Percentiles rank a stretch among this genome's conserved stretches.
Evolutionary conservation across 2,888 invertebrate species (phyloP).

Genomic region (Aromia moschata): DNA sequence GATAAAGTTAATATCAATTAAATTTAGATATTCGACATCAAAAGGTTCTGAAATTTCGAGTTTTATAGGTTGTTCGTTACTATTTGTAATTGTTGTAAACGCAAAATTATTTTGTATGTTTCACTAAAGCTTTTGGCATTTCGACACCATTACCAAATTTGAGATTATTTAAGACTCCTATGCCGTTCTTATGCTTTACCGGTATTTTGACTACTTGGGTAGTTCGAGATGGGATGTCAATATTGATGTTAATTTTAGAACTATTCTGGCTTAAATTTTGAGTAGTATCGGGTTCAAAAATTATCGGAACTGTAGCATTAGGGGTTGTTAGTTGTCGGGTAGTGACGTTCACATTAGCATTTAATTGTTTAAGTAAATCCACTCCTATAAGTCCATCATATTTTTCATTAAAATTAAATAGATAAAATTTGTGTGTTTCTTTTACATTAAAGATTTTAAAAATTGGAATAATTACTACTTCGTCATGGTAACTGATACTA

Average conservation of each 20-base stretch:
- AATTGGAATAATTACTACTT: neutral
- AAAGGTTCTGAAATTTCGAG: neutral
- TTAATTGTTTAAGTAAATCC: neutral
- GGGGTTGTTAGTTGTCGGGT: neutral
- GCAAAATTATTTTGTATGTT: neutral
- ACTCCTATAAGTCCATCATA: slow-evolving; percentile 8
- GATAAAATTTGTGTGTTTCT: slow-evolving; percentile 1
- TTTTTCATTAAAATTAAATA: neutral
- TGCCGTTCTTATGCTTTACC: neutral
- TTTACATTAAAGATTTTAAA: neutral
- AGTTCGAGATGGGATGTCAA: neutral
- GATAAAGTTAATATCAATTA: neutral
- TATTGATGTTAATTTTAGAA: neutral
- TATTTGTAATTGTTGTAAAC: neutral
- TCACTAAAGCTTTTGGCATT: neutral
- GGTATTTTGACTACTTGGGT: neutral
- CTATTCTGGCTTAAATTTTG: neutral
- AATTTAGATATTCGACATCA: neutral
- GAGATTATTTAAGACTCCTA: neutral
- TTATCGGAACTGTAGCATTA: neutral
- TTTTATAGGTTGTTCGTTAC: neutral
- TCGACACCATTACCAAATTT: neutral
- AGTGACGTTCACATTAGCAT: neutral
- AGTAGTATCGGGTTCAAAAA: neutral
- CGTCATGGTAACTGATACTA: no score